A percentile compares a stretch with the other conserved stretches of the same genome.
These are phyloP conservation scores for Liodrosophila aerea DNA, from an alignment of 2,888 invertebrate species.

Conservation along the genomic window DNA sequence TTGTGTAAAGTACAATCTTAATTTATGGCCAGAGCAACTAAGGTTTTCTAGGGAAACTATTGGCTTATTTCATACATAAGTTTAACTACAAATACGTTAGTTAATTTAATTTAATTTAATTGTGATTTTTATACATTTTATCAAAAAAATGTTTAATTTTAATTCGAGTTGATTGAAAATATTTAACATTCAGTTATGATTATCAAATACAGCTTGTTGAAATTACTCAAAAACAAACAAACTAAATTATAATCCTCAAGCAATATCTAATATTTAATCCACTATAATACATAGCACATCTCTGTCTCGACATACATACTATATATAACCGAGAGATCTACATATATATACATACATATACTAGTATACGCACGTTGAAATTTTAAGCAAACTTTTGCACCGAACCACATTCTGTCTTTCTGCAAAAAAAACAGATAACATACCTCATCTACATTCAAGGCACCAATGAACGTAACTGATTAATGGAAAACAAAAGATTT, in stretches of 20 bases:
- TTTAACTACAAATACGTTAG: no score
- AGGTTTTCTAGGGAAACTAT: no score
- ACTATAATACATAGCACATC: conserved; percentile 8
- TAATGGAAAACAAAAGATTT: conserved; percentile 31
- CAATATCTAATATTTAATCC: conserved; percentile 43
- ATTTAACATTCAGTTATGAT: conserved; percentile 49
- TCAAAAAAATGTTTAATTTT: no score
- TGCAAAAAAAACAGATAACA: conserved; percentile 49
- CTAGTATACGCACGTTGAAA: conserved; percentile 24
- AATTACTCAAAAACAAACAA: conserved; percentile 16
- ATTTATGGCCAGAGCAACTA: no score
- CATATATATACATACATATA: conserved; percentile 13
- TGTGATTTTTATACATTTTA: no score
- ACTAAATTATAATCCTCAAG: conserved; percentile 33
- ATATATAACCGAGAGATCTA: conserved; percentile 1
- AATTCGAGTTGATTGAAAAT: no score
- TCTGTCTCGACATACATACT: conserved; percentile 19
- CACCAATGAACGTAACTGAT: conserved; percentile 62
- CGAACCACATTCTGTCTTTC: conserved; percentile 63
- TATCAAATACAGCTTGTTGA: conserved; percentile 32
- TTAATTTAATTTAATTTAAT: no score
- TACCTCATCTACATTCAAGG: conserved; percentile 72
- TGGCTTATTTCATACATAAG: no score
- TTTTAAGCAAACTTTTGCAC: conserved; percentile 53
- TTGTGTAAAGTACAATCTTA: no score